Percentiles rank a stretch among this genome's conserved stretches.
Evolutionary conservation across 1,140 invertebrate genomes (phyloP).

Genomic region (Drosophila willistoni): DNA sequence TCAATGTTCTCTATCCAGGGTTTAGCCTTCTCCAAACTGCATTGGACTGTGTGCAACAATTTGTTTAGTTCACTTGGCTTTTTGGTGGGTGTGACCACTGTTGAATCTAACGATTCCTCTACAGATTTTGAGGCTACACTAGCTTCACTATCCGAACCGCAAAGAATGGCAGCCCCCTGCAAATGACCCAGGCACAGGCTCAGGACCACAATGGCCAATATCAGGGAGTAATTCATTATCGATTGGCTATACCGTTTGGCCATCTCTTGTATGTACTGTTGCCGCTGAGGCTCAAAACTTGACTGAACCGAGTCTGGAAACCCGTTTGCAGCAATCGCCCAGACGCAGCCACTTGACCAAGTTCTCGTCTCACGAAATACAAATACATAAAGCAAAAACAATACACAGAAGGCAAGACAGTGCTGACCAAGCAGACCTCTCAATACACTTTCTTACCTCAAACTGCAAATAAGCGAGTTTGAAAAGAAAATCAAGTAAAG

Average conservation of each 20-base stretch:
- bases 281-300: slow-evolving; percentile 52
- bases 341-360: slow-evolving; percentile 51
- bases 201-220: slow-evolving; percentile 20
- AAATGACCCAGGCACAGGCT: slow-evolving; percentile 30
- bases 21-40: slow-evolving; percentile 70
- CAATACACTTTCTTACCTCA: neutral
- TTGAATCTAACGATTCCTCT: neutral
- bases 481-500: too few relatives aligned
- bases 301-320: slow-evolving; percentile 56
- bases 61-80: slow-evolving; percentile 68
- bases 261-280: slow-evolving; percentile 21
- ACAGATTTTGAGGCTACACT: slow-evolving; percentile 21
- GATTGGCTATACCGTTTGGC: neutral
- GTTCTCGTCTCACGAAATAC: slow-evolving; percentile 47
- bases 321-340: slow-evolving; percentile 53
- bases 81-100: slow-evolving; percentile 26
- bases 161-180: slow-evolving; percentile 54
- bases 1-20: slow-evolving; percentile 74
- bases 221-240: slow-evolving; percentile 47
- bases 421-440: neutral
- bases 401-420: neutral
- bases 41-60: slow-evolving; percentile 70
- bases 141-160: slow-evolving; percentile 33
- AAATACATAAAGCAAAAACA: slow-evolving; percentile 5
- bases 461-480: neutral